phyloP scores from a whole-genome alignment of 2,113 vertebrate species.

The Lophochroa leadbeateri region DNA sequence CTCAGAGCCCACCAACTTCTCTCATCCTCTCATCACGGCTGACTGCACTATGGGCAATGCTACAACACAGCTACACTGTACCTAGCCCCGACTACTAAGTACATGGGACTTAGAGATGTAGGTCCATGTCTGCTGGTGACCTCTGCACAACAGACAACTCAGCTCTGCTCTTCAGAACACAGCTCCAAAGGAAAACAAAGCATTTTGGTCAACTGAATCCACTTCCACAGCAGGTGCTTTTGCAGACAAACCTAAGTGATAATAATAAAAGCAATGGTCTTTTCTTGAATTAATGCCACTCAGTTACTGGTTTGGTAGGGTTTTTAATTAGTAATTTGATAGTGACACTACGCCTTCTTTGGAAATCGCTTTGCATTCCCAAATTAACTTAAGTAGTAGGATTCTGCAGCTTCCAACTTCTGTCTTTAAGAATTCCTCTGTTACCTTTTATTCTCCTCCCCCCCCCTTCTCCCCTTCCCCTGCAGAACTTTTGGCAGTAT shows the following conservation, averaged over 20 bases:
- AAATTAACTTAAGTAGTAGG: not conserved
- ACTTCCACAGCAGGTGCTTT: not conserved
- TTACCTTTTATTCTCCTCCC: not conserved
- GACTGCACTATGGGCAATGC: not conserved
- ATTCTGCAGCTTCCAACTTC: not conserved
- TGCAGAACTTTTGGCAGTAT: conserved; percentile 48
- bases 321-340: not conserved
- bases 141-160: fast-evolving
- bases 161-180: not conserved
- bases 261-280: not conserved
- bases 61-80: too few species aligned
- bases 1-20: not conserved
- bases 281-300: not conserved
- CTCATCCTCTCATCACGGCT: not conserved
- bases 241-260: not conserved
- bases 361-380: not conserved
- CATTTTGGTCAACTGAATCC: not conserved
- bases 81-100: not conserved
- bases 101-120: fast-evolving
- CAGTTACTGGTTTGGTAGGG: not conserved
- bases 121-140: too few species aligned
- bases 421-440: not conserved
- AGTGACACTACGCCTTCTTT: not conserved
- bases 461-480: not conserved
- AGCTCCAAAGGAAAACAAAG: not conserved